Evolutionary conservation across 2,797 vertebrate species (phyloP), one percentile per base, ranked within the genome.

Genomic region (Numenius phaeopus): DNA sequence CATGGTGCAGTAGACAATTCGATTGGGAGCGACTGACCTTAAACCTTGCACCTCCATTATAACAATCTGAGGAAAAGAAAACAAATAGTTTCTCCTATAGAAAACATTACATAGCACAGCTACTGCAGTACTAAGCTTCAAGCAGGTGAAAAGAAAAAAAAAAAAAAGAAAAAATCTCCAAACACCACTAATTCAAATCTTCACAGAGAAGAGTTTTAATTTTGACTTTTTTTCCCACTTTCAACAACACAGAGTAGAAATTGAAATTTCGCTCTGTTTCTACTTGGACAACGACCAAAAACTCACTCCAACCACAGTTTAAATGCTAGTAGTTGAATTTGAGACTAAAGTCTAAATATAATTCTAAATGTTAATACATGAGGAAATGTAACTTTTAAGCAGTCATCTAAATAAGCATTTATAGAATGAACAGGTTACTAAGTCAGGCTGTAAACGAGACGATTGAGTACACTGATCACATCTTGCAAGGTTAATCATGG

Each of bases 1-100:
- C 99, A 99, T 99, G 78, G 99, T 99, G 97, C 99, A 99, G 97
- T 99, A 99, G 42, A 99, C 99, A 42, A 99, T 99, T 83, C 99
- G 98, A 97, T 99, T 99, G 21, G 99, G 99, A 86, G 99, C 99
- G 0, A 99, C 98, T 3, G 99, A 99, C 96, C 98, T 99, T 94
- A 99, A 98, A 24, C 99, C 99, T 98, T 99, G 99, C 3, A 99
- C 99, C 97, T 99, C 99, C 98, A 99, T 98, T 89, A 99, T 99
- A 94, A 99, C 98, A 65, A 99, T 99, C 99, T 99, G 97, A 87
- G 95, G 65, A 95, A 46, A 90, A 96, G 81, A 95, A 96, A 66
- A n/a, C 20, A 91, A 49, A 92, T 46, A 72, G 64, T 90, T 75
- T 77, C 64, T 37, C 21, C 19, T 49, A 71, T 17, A 69, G 19